These are phyloP conservation scores for Hippopotamyrus pictus DNA, from an alignment of 2,797 vertebrate genomes.

Conservation along the genomic window DNA sequence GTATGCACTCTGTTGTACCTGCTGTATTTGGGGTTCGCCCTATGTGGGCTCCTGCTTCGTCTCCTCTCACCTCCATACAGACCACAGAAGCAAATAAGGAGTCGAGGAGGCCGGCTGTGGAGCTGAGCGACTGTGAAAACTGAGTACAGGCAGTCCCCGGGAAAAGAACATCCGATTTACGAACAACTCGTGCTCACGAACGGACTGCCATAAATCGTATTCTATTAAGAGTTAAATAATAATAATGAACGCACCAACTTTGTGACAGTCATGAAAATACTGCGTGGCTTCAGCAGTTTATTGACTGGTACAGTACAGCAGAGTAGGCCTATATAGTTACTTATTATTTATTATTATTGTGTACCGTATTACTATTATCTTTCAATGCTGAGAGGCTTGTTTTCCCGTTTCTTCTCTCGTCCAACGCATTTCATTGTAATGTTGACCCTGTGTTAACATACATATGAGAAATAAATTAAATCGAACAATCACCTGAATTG, in stretches of 20 bases:
- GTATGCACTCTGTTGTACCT: not conserved
- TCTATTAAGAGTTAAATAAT: not conserved
- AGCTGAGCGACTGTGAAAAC: not conserved
- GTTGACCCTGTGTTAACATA: not conserved
- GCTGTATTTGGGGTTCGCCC: not conserved
- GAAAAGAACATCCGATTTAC: not conserved
- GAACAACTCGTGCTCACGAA: not conserved
- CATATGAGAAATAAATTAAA: not conserved
- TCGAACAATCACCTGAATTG: not conserved
- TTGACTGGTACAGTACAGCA: not conserved
- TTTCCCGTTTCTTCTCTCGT: not conserved
- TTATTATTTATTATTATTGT: not conserved
- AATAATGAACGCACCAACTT: not conserved
- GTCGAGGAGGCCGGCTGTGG: not conserved
- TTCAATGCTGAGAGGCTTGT: not conserved
- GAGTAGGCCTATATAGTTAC: not conserved
- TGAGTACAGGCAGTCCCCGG: not conserved
- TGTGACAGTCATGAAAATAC: not conserved
- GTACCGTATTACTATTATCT: not conserved
- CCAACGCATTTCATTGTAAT: not conserved
- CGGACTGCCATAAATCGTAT: not conserved
- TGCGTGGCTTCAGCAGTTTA: not conserved
- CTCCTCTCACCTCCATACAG: not conserved
- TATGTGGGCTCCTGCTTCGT: not conserved
- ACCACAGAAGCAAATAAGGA: not conserved